Base-by-base conservation (phyloP, 2,113 vertebrate species). In the Pao palembangensis region DNA sequence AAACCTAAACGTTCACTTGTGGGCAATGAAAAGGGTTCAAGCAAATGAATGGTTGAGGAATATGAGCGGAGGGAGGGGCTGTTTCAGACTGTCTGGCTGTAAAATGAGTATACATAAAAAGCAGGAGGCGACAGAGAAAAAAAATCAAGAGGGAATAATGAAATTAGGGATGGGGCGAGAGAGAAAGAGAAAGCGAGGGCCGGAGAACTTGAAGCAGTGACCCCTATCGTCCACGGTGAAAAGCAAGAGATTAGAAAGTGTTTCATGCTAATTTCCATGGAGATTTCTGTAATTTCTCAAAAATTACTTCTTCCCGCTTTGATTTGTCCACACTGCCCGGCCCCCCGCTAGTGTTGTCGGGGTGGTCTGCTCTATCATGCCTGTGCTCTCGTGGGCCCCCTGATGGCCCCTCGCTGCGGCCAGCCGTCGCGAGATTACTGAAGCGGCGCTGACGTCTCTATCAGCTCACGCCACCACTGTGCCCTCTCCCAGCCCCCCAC, bases 201-300 rank as follows among this genome's bases (percentile, higher is more conserved):
- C 74, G 79, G 63, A 78, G 86, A 93, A 93, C 91, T 93, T 90
- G 91, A 95, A 93, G 91, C 94, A 80, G 87, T 95, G 94, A 98
- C 95, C 94, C 94, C 93, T 93, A 93, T 94, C 93, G 84, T 90
- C 91, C 76, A 51, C 16, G 88, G 91, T 93, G 93, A 95, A 95
- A 93, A 93, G 94, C 91, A 84, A 90, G 92, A 94, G 94, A 97
- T 98, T 95, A 98, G 93, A 95, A 95, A 95, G 94, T 93, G 95
- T 93, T 94, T 94, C 94, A 94, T 96, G 94, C 94, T 98, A 93
- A 98, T 98, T 98, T 98, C 95, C 96, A 97, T 98, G 94, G 95
- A 96, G 95, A 98, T 96, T 97, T 96, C 94, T 94, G 92, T 96
- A 94, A 97, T 97, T 96, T 95, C 91, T 93, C 85, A 86, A 94